Evolutionary conservation across 1,140 invertebrate genomes (phyloP), one percentile per base, ranked within the genome.

Genomic region (Trichonephila inaurata): DNA sequence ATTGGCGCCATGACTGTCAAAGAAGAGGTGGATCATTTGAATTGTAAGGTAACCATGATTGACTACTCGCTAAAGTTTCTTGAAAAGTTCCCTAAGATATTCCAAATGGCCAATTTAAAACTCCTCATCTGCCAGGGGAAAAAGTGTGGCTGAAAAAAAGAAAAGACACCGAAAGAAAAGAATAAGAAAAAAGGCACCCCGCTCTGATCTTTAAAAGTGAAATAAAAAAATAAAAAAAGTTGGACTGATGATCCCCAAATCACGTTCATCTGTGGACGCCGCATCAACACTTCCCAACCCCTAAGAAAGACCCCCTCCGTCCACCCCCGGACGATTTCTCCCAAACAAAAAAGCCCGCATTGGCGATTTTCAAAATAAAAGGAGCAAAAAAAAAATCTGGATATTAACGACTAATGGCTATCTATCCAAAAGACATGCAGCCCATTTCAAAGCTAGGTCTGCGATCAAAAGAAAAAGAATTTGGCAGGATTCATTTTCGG

Each of bases 321-420:
- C 64, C n/a, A 6, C 21, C 64, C 66, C 21, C 66, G 10, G 12
- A 77, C 16, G 72, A n/a, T 51, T 85, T 85, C 83, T 24, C 44
- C 61, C 86, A 66, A 88, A 88, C 58, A 88, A 89, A 89, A 64
- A 72, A 89, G 33, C 51, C 62, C 64, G 83, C 40, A 64, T 72
- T 92, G 83, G 91, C 91, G 91, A 92, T 92, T 92, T 92, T 77
- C 33, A 92, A 92, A 92, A 92, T 92, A 87, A 92, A 92, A 87
- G 91, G 85, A 51, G 51, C 51, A 51, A 51, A 66, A n/a, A 66
- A 88, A 61, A 44, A 40, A 60, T 77, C 66, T 69, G 91, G 91
- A 92, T 92, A 92, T 92, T 92, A 92, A 92, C 91, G 91, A 92
- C 91, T 92, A 92, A 92, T 92, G 83, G 91, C 91, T 92, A 92